Percentiles rank a stretch among this genome's conserved stretches.
Conservation (phyloP, 1,140 invertebrate genomes). For the Epicauta chinensis region DNA sequence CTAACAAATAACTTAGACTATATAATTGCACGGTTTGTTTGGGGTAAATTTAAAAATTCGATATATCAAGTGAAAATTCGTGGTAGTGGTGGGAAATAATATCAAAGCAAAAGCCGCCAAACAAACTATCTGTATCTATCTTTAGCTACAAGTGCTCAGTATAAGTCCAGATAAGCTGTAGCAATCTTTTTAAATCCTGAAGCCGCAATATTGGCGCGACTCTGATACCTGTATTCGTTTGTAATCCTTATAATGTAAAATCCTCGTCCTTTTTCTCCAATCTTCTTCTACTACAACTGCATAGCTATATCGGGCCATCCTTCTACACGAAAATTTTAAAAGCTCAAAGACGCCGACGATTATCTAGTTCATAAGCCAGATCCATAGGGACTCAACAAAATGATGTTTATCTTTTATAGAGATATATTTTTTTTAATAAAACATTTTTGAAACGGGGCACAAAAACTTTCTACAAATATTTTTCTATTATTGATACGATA, state of each 20-base stretch:
- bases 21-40: too few relatives aligned
- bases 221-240: slow-evolving; percentile 32
- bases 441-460: neutral
- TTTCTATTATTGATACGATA: neutral
- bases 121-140: too few relatives aligned
- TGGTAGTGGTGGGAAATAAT: too few relatives aligned
- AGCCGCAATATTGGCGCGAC: slow-evolving; percentile 34
- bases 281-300: slow-evolving; percentile 21
- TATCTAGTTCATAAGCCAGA: slow-evolving; percentile 29
- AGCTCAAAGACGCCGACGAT: slow-evolving; percentile 33
- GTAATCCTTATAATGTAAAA: slow-evolving; percentile 40
- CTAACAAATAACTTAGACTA: too few relatives aligned
- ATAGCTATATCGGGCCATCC: slow-evolving; percentile 37
- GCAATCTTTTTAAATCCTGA: slow-evolving; percentile 35
- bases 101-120: too few relatives aligned
- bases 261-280: slow-evolving; percentile 29
- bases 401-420: slow-evolving; percentile 9
- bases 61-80: too few relatives aligned
- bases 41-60: too few relatives aligned
- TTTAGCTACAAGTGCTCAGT: too few relatives aligned
- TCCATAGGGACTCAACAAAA: neutral
- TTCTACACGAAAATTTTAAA: slow-evolving; percentile 30
- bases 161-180: slow-evolving; percentile 31
- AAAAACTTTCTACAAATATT: neutral
- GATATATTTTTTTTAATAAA: too few relatives aligned